A percentile compares a stretch with the other conserved stretches of the same genome.
phyloP scores from a whole-genome alignment of 2,797 vertebrate genomes.

The Sebastes dallii region DNA sequence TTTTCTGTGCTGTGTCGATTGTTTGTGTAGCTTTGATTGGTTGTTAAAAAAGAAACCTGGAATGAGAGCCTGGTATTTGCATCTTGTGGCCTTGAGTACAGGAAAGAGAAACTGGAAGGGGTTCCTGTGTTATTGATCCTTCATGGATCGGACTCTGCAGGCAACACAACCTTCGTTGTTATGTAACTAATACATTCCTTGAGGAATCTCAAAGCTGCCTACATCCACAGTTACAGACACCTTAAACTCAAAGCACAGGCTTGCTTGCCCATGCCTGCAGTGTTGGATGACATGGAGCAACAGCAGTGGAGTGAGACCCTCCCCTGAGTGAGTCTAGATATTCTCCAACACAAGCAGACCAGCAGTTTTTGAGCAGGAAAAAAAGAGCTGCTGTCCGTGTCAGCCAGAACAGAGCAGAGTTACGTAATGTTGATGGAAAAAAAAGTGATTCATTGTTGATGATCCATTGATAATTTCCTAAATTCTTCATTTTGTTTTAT shows the following conservation, averaged over 20 bases:
- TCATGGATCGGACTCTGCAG: slow-evolving; percentile 32
- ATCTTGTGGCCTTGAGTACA: slow-evolving; percentile 25
- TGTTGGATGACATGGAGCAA: slow-evolving; percentile 38
- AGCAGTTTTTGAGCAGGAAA: slow-evolving; percentile 14
- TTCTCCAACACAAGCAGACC: slow-evolving; percentile 29
- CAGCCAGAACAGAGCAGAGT: neutral
- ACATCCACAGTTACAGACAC: slow-evolving; percentile 36
- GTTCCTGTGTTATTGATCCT: slow-evolving; percentile 45
- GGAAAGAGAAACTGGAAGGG: slow-evolving; percentile 7
- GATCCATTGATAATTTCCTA: neutral
- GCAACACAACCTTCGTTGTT: slow-evolving; percentile 31
- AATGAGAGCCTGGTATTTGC: slow-evolving; percentile 21
- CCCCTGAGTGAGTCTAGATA: slow-evolving; percentile 37
- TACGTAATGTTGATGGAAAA: neutral
- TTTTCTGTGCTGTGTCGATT: slow-evolving; percentile 15
- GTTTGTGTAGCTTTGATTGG: slow-evolving; percentile 33
- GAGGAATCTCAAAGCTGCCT: slow-evolving; percentile 39
- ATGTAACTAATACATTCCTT: slow-evolving; percentile 38
- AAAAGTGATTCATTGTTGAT: slow-evolving; percentile 2
- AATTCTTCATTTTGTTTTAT: slow-evolving; percentile 23
- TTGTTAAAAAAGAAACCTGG: neutral
- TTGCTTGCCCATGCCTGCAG: slow-evolving; percentile 42
- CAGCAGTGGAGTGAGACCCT: slow-evolving; percentile 30
- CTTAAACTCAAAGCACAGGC: slow-evolving; percentile 28
- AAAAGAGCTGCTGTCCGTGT: slow-evolving; percentile 17